Percentiles rank a stretch among this genome's conserved stretches.
These are phyloP conservation scores for Zaprionus africanus DNA, from an alignment of 1,140 invertebrate species.

Conservation along the genomic window DNA sequence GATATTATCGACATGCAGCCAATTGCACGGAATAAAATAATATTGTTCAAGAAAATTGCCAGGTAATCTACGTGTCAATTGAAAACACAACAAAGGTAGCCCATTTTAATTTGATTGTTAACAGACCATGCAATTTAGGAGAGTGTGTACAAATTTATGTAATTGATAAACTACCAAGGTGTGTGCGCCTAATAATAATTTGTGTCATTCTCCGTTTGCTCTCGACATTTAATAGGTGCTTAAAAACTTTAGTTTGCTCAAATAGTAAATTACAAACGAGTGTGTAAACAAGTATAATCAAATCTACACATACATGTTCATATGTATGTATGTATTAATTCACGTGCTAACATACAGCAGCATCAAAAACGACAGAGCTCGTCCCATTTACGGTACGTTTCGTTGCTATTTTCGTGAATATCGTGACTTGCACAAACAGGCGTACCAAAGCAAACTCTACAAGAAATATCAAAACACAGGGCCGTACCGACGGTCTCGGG, in stretches of 20 bases:
- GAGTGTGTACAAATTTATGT: background rate
- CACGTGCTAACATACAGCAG: background rate
- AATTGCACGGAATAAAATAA: background rate
- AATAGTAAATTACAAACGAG: background rate
- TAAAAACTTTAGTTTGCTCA: background rate
- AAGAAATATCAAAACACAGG: constrained; percentile 5
- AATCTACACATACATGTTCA: background rate
- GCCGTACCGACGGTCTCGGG: too few relatives aligned
- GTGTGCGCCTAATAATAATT: background rate
- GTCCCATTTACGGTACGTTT: constrained; percentile 14
- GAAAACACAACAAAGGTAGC: background rate
- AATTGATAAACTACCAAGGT: background rate
- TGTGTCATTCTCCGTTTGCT: background rate
- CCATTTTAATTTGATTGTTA: background rate
- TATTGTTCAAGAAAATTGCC: background rate
- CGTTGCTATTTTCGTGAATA: constrained; percentile 31
- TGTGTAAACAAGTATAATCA: background rate
- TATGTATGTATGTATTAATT: background rate
- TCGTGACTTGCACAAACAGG: constrained; percentile 33
- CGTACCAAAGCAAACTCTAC: background rate
- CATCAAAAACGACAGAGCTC: constrained; percentile 4
- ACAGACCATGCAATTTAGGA: background rate
- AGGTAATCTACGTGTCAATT: background rate
- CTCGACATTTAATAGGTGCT: background rate
- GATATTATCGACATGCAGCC: background rate